phyloP scores from a whole-genome alignment of 2,797 vertebrate genomes.

The Cottoperca gobio region DNA sequence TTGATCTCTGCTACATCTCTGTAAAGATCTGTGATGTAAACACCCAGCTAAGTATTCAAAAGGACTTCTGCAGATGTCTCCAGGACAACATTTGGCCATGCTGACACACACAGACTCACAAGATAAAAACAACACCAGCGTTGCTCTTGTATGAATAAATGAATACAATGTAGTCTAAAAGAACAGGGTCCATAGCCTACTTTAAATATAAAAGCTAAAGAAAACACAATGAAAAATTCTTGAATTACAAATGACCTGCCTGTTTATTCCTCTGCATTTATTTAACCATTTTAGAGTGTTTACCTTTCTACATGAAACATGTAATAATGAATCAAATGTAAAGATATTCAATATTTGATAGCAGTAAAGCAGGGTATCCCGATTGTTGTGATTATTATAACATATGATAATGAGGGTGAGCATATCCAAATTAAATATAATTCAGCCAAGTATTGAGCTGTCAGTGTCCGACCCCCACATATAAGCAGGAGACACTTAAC shows the following conservation, averaged over 20 bases:
- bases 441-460: not conserved
- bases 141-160: not conserved
- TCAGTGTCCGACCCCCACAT: not conserved
- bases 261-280: not conserved
- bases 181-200: not conserved
- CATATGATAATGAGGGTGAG: not conserved
- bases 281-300: not conserved
- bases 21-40: too few relatives aligned
- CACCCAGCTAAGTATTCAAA: too few relatives aligned
- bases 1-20: too few relatives aligned
- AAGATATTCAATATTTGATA: not conserved
- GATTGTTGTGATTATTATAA: not conserved
- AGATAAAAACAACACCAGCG: too few relatives aligned
- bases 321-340: not conserved
- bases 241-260: not conserved
- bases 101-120: too few relatives aligned
- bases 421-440: not conserved
- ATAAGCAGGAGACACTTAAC: not conserved
- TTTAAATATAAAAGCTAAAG: not conserved
- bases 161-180: not conserved
- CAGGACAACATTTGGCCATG: too few relatives aligned
- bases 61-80: too few relatives aligned
- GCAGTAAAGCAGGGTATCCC: not conserved
- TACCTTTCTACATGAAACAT: not conserved
- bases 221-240: not conserved